Base-by-base conservation (phyloP, 2,797 vertebrate species). In the Anguilla anguilla region DNA sequence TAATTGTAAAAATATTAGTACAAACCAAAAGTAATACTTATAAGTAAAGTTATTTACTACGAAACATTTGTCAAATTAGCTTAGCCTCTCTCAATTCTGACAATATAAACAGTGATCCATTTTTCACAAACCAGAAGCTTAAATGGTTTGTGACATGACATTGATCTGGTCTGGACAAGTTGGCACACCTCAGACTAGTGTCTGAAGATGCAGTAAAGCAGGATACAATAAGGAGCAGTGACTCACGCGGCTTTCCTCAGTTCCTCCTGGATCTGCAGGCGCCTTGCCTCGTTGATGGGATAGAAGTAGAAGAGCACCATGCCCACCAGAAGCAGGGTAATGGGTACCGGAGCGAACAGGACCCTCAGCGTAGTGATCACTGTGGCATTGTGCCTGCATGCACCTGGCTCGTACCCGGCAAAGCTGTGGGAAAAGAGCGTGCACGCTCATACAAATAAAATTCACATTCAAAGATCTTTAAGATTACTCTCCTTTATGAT, bases 281-380 rank as follows among this genome's bases (percentile, higher is more conserved):
- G 94, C 22, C 88, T 83, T 57, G 91, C 25, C 84, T 96, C 92
- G 11, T 91, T 83, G 86, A 95, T 94, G 85, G 95, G 94, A 84
- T 95, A 93, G 86, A 94, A 91, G 89, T 19, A 92, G 89, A 95
- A 95, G 39, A 93, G 72, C 10, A 87, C 5, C 86, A 95, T 87
- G 46, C 94, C 90, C 0, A 90, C 1, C 22, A 96, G 81, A 19
- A 95, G 85, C 87, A 96, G 89, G n/a, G 31, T 82, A 77, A 95
- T 92, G 10, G 93, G 93, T 9, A 94, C 85, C 0, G 93, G 94
- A 28, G 90, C 93, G 59, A 94, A 93, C 82, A 95, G 93, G 1
- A 95, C 61, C 55, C 57, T 57, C 85, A 95, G 91, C 0, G 91
- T 84, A 9, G 86, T 85, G 88, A 92, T 85, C 74, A 95, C 90